Evolutionary conservation across 2,797 vertebrate species (phyloP).

Genomic region (Acanthopagrus latus): DNA sequence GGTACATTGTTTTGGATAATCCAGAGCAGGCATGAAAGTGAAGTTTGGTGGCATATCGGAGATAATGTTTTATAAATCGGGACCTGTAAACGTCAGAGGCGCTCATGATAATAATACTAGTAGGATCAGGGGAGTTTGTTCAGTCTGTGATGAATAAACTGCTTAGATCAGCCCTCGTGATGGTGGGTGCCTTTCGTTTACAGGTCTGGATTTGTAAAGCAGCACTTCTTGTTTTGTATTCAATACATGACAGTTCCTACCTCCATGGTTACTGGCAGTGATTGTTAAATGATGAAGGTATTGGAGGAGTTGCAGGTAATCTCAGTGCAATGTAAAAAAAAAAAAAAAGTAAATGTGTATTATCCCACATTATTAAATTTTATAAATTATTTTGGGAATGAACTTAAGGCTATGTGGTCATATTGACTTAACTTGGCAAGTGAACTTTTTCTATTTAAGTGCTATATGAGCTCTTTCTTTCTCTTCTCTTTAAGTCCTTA

Average conservation of each 20-base stretch:
- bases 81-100: slow-evolving; percentile 16
- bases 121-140: neutral
- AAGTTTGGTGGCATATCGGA: slow-evolving; percentile 36
- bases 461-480: slow-evolving; percentile 64
- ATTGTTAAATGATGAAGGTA: slow-evolving; percentile 72
- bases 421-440: slow-evolving; percentile 84
- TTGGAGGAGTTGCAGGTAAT: slow-evolving; percentile 68
- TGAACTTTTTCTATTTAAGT: slow-evolving; percentile 77
- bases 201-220: slow-evolving; percentile 59
- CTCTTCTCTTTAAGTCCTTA: slow-evolving; percentile 66
- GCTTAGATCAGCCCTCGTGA: slow-evolving; percentile 6
- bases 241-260: slow-evolving; percentile 73
- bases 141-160: neutral
- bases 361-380: slow-evolving; percentile 77
- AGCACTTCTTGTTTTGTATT: slow-evolving; percentile 56
- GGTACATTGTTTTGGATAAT: slow-evolving; percentile 68
- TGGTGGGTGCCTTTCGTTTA: neutral
- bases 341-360: slow-evolving; percentile 63
- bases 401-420: slow-evolving; percentile 82
- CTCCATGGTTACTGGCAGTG: slow-evolving; percentile 75
- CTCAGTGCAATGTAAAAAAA: slow-evolving; percentile 78
- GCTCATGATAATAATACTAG: neutral
- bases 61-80: slow-evolving; percentile 52
- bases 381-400: slow-evolving; percentile 83
- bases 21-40: slow-evolving; percentile 47